Conservation (phyloP, 1,140 invertebrate species). For the Thaumatotibia leucotreta region DNA sequence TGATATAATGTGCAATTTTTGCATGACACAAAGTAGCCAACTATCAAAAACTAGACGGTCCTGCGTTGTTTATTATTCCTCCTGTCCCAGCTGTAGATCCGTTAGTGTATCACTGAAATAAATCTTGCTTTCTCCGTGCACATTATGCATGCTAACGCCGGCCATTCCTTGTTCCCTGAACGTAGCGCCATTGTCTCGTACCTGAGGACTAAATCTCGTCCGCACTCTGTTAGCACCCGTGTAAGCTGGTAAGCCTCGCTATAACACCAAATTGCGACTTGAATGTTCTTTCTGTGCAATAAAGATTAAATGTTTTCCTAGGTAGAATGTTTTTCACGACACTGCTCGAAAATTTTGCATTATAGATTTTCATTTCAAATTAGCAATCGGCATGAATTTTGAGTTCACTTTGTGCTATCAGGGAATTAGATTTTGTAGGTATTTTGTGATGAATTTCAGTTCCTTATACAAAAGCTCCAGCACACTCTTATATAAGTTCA, state of each 20-base stretch:
- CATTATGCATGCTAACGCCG: slow-evolving; percentile 50
- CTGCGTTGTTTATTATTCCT: slow-evolving; percentile 15
- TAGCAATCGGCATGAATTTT: neutral
- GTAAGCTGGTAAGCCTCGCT: slow-evolving; percentile 8
- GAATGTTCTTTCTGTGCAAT: slow-evolving; percentile 1
- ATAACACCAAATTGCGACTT: neutral
- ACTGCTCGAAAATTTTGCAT: neutral
- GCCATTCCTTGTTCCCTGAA: slow-evolving; percentile 30
- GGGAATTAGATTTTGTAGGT: neutral
- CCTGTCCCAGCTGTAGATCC: slow-evolving; percentile 21
- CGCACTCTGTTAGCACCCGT: neutral
- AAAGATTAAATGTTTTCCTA: neutral
- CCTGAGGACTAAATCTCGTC: slow-evolving; percentile 9
- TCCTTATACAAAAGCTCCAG: neutral
- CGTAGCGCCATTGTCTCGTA: neutral
- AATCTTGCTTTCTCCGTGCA: slow-evolving; percentile 47
- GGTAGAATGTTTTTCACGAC: neutral
- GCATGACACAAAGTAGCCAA: neutral
- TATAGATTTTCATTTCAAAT: neutral
- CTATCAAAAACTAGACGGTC: neutral
- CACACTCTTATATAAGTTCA: neutral
- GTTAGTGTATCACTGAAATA: slow-evolving; percentile 29
- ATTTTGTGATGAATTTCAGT: neutral
- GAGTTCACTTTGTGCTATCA: neutral
- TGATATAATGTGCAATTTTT: neutral